Conservation (phyloP, 2,113 vertebrate species). For the Tachysurus fulvidraco region DNA sequence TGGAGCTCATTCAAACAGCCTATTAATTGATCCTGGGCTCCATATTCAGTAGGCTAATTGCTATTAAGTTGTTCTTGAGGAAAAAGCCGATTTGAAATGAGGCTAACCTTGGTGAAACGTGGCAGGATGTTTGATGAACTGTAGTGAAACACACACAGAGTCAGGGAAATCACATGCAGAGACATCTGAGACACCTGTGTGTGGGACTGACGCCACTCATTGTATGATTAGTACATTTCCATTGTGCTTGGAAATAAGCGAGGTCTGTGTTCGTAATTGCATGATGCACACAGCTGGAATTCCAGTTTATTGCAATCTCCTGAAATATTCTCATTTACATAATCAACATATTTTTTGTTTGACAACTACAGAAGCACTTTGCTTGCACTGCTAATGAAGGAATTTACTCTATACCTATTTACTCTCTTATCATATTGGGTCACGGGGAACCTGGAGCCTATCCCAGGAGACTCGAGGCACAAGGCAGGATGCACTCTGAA, state of each 20-base stretch:
- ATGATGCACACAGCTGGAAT: not conserved
- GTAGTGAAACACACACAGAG: slow-evolving; percentile 12
- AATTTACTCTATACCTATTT: not conserved
- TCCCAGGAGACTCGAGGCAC: too few species aligned
- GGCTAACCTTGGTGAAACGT: not conserved
- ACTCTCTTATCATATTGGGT: not conserved
- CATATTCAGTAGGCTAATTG: not conserved
- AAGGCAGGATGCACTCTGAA: too few species aligned
- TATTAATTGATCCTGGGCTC: slow-evolving; percentile 22
- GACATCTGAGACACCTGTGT: not conserved
- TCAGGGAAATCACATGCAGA: not conserved
- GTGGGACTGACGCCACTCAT: not conserved
- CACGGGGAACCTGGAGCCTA: too few species aligned
- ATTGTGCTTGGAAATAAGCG: not conserved
- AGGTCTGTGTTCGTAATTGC: not conserved
- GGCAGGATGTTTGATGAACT: not conserved
- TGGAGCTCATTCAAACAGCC: slow-evolving; percentile 11
- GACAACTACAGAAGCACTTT: not conserved
- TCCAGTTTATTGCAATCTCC: not conserved
- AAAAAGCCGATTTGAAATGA: not conserved
- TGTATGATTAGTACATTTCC: not conserved
- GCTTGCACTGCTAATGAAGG: not conserved
- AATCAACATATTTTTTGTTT: not conserved
- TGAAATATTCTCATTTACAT: not conserved
- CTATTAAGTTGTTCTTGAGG: not conserved